Percentiles rank a stretch among this genome's conserved stretches.
phyloP scores from a whole-genome alignment of 2,113 vertebrate species.

The Nycticebus coucang region DNA sequence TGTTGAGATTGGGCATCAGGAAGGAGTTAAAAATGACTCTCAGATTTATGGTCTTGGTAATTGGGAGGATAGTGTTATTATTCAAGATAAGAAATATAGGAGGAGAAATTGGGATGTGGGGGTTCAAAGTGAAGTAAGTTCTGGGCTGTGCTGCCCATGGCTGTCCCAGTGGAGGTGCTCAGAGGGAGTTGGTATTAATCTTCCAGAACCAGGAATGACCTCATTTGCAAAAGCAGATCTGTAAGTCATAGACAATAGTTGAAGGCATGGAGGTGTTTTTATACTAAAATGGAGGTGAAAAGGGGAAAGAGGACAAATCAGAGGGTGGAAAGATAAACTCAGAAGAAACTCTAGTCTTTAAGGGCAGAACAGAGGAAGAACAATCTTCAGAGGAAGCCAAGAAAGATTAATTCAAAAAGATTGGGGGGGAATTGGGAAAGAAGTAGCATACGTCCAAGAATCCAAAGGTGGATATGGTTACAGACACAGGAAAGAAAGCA shows the following conservation, averaged over 20 bases:
- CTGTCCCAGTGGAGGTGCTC: neutral
- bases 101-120: neutral
- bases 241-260: neutral
- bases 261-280: neutral
- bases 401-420: neutral
- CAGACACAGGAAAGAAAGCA: neutral
- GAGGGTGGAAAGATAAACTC: neutral
- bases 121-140: neutral
- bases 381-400: neutral
- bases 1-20: neutral
- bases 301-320: neutral
- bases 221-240: neutral
- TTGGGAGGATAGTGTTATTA: neutral
- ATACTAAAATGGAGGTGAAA: neutral
- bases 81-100: neutral
- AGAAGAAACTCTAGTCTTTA: neutral
- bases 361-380: neutral
- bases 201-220: neutral
- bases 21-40: neutral
- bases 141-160: neutral
- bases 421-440: neutral
- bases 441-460: neutral
- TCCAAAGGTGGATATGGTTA: neutral
- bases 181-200: neutral
- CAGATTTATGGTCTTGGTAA: neutral